Conservation (phyloP, 2,888 invertebrate species). For the Hedychridium roseum region DNA sequence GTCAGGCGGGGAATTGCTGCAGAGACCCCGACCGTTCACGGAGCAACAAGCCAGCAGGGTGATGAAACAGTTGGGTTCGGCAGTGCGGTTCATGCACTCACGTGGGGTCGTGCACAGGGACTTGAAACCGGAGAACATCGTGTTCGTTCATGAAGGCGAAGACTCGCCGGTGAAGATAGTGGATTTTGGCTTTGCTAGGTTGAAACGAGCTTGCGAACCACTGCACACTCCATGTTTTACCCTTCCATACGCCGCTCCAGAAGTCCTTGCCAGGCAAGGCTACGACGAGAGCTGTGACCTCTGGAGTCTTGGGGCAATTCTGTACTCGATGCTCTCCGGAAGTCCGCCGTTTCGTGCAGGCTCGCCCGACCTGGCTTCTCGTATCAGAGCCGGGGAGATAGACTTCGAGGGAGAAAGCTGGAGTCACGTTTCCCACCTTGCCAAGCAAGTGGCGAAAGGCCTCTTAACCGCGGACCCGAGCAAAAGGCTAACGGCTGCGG, state of each 20-base stretch:
- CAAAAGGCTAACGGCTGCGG: constrained; percentile 73
- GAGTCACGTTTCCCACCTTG: constrained; percentile 76
- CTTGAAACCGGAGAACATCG: constrained; percentile 88
- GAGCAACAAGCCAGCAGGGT: constrained; percentile 83
- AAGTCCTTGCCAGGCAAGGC: constrained; percentile 79
- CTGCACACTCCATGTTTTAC: constrained; percentile 92
- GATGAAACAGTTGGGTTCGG: constrained; percentile 82
- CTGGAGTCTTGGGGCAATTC: constrained; percentile 94
- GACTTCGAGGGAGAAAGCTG: constrained; percentile 78
- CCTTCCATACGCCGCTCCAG: constrained; percentile 93
- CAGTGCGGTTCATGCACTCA: constrained; percentile 85
- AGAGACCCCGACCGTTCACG: constrained; percentile 73
- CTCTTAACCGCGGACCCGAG: constrained; percentile 82
- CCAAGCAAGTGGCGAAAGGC: constrained; percentile 78
- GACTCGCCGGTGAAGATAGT: constrained; percentile 83
- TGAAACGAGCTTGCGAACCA: constrained; percentile 70
- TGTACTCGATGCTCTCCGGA: constrained; percentile 89
- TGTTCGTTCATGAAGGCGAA: constrained; percentile 70
- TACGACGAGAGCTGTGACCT: constrained; percentile 95
- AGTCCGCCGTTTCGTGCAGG: constrained; percentile 84
- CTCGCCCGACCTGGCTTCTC: constrained; percentile 78
- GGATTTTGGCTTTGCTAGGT: constrained; percentile 95
- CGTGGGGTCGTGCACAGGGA: constrained; percentile 90
- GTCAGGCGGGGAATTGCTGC: constrained; percentile 82
- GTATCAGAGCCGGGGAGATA: constrained; percentile 82